Percentiles rank a stretch among this genome's conserved stretches.
Evolutionary conservation across 2,113 vertebrate genomes (phyloP).

Genomic region (Microcebus lehilahytsara): DNA sequence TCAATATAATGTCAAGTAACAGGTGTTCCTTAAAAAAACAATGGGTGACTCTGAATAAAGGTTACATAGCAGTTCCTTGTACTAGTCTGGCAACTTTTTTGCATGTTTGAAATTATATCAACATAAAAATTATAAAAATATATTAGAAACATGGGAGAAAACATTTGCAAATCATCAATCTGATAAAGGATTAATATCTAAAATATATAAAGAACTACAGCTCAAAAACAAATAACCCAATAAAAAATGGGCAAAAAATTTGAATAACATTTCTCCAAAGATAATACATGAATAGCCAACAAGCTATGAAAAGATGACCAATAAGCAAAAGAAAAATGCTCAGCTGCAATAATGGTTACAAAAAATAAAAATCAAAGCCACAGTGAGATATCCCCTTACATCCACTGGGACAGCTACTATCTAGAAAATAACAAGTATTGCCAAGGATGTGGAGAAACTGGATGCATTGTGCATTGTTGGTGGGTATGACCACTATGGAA

Average conservation of each 20-base stretch:
- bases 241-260: background rate
- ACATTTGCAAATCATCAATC: background rate
- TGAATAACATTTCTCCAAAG: background rate
- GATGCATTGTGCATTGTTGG: background rate
- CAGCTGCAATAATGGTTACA: background rate
- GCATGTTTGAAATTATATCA: conserved; percentile 8
- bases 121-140: background rate
- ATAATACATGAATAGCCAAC: background rate
- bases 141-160: background rate
- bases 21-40: background rate
- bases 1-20: conserved; percentile 24
- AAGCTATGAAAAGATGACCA: background rate
- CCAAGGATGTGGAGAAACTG: background rate
- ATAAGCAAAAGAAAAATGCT: background rate
- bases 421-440: background rate
- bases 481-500: background rate
- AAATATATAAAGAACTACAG: conserved; percentile 11
- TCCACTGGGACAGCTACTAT: background rate
- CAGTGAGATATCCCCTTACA: background rate
- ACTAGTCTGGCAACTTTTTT: background rate
- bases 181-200: background rate
- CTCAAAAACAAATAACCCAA: background rate
- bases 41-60: background rate
- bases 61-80: background rate
- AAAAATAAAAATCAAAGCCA: conserved; percentile 38